Conservation (phyloP, 2,797 vertebrate species). For the Siniperca scherzeri region DNA sequence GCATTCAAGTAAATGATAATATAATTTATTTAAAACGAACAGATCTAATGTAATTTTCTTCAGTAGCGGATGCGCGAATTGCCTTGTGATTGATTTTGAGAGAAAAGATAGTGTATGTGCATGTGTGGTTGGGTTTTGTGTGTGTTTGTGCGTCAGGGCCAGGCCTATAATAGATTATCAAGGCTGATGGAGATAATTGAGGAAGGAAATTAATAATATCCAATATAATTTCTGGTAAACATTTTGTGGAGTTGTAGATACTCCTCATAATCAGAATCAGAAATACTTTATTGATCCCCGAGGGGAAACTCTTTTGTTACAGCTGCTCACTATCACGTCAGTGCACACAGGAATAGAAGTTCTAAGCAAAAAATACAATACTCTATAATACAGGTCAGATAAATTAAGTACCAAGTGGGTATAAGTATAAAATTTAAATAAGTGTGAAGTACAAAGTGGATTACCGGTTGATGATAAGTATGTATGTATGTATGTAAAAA, state of each 20-base stretch:
- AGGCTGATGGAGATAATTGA: conserved; percentile 31
- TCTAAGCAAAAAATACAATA: too few species aligned
- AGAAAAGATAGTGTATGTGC: conserved; percentile 29
- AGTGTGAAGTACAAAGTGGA: too few species aligned
- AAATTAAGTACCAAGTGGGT: too few species aligned
- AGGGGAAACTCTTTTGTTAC: too few species aligned
- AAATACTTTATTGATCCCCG: too few species aligned
- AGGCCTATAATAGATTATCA: conserved; percentile 21
- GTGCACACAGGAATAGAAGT: too few species aligned
- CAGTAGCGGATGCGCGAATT: conserved; percentile 50
- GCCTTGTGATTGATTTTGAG: conserved; percentile 59
- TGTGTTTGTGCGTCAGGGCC: conserved; percentile 9
- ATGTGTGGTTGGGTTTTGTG: conserved; percentile 1
- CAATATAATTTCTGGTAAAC: conserved; percentile 29
- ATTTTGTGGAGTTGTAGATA: conserved; percentile 5
- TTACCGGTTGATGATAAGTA: too few species aligned
- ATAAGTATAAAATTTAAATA: too few species aligned
- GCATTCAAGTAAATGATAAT: conserved; percentile 63
- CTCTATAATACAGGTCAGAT: too few species aligned
- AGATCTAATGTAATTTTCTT: conserved; percentile 66
- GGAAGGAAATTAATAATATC: conserved; percentile 41
- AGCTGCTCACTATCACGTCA: too few species aligned
- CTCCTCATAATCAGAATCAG: neutral
- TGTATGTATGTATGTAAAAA: too few species aligned
- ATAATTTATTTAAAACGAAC: conserved; percentile 67